phyloP scores from a whole-genome alignment of 1,140 invertebrate genomes.

The Sitobion miscanthi region DNA sequence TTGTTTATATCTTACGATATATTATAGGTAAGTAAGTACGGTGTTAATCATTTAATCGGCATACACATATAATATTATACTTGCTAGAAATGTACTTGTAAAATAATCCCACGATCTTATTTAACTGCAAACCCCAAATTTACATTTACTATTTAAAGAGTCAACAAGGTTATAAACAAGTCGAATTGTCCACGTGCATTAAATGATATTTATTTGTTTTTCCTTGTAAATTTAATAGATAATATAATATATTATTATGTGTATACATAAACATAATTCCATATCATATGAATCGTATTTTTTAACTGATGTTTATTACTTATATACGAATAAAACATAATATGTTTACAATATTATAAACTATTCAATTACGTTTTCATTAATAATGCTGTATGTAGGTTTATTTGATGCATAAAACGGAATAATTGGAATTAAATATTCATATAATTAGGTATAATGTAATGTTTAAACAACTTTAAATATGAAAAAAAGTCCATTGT shows the following conservation, averaged over 20 bases:
- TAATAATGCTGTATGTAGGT: neutral
- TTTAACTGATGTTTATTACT: neutral
- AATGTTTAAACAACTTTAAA: neutral
- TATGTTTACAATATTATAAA: neutral
- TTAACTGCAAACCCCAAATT: neutral
- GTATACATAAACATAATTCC: neutral
- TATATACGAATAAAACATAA: too few species aligned
- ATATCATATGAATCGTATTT: neutral
- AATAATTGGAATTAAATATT: neutral
- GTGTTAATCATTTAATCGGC: neutral
- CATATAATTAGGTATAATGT: neutral
- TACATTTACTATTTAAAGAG: conserved; percentile 26
- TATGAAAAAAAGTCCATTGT: neutral
- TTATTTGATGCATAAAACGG: neutral
- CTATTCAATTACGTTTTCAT: neutral
- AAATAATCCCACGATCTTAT: neutral
- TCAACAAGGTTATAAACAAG: conserved; percentile 5
- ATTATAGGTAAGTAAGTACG: neutral
- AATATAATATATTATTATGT: neutral
- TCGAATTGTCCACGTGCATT: neutral
- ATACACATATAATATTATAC: neutral
- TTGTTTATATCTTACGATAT: neutral
- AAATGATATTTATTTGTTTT: neutral
- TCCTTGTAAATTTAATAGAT: neutral
- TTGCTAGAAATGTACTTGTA: neutral